Evolutionary conservation across 2,113 vertebrate genomes (phyloP).

Genomic region (Sigmodon hispidus): DNA sequence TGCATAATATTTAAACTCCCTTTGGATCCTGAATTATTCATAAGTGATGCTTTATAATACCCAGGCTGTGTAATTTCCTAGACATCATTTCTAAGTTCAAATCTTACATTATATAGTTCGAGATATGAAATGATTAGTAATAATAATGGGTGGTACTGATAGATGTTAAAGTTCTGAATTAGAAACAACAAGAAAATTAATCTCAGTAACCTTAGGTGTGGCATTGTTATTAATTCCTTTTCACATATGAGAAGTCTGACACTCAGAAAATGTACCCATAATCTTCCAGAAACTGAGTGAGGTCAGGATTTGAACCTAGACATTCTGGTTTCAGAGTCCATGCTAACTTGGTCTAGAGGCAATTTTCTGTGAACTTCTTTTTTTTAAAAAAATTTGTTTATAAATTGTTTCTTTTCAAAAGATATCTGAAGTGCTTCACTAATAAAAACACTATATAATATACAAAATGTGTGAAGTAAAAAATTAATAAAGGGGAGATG

Average conservation of each 20-base stretch:
- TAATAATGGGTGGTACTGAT: not conserved
- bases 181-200: not conserved
- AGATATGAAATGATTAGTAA: not conserved
- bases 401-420: not conserved
- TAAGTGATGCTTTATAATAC: not conserved
- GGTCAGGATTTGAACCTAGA: not conserved
- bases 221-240: not conserved
- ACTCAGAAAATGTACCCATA: not conserved
- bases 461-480: not conserved
- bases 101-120: rapidly evolving
- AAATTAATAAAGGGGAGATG: not conserved
- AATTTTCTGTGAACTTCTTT: not conserved
- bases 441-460: not conserved
- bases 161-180: not conserved
- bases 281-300: not conserved
- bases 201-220: not conserved
- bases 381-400: not conserved
- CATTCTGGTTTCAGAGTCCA: not conserved
- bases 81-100: not conserved
- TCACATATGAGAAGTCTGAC: not conserved
- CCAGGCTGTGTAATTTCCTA: not conserved
- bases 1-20: not conserved
- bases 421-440: not conserved
- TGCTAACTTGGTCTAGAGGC: not conserved
- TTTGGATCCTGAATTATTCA: not conserved